Conservation (phyloP, 92 coral and sea anemone genomes). For the Muricea muricata region DNA sequence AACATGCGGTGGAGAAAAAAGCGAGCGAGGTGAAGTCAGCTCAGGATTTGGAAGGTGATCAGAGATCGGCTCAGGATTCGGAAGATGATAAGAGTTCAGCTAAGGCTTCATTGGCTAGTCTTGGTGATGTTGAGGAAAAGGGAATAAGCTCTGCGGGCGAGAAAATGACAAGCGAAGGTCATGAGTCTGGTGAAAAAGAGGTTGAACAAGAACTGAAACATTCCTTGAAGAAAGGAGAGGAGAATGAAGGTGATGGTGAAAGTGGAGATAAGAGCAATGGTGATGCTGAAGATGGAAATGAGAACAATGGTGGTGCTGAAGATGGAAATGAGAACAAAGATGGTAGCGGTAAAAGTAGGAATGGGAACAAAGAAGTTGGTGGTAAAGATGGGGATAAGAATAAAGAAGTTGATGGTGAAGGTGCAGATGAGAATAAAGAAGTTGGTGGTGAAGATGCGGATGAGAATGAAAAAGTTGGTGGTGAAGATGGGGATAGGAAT, state of each 20-base stretch:
- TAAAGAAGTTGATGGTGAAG: neutral
- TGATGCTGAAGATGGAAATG: neutral
- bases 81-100: neutral
- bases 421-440: neutral
- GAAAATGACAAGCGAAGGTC: neutral
- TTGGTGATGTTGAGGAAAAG: neutral
- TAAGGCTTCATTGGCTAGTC: no score
- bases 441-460: neutral
- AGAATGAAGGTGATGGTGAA: neutral
- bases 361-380: neutral
- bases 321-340: neutral
- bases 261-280: neutral
- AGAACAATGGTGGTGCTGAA: neutral
- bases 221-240: neutral
- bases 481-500: neutral
- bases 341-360: neutral
- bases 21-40: neutral
- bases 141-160: neutral
- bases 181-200: neutral
- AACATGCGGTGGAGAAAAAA: neutral
- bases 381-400: neutral
- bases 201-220: neutral
- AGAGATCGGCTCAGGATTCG: neutral
- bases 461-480: no score
- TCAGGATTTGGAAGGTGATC: neutral